Base-by-base conservation (phyloP, 2,888 invertebrate genomes). In the Andrena trimmerana region DNA sequence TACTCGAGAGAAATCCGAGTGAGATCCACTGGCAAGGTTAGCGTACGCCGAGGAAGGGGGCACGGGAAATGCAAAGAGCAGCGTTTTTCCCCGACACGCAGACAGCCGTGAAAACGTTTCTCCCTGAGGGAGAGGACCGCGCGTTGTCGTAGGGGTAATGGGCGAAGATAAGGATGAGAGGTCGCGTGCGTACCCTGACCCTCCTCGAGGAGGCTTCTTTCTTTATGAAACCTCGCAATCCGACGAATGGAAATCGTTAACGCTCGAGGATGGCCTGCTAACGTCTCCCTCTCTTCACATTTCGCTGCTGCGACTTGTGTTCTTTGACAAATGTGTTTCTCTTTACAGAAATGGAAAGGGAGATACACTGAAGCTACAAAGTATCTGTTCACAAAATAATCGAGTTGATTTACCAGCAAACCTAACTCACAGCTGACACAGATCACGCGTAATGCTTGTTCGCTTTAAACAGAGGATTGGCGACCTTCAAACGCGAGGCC, bases 81-180 rank as follows among this genome's bases (percentile, higher is more conserved):
- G 74, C 81, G 67, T 74, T 71, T 85, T 81, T 81, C 70, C 57
- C 50, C 42, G 31, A 71, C 81, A 50, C 68, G 84, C 77, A 81
- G 85, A 81, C 85, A 84, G 50, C 84, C 84, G 74, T 81, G 84
- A 81, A 85, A 85, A 85, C 85, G 81, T 84, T 85, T 84, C 52
- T 74, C 65, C 59, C 72, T 4, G 27, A 57, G 66, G 77, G 42
- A 42, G 13, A 42, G 42, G 69, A 20, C 42, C 60, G 57, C 78
- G 80, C 78, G 80, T 60, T 59, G 77, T 77, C 79, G 71, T 80
- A 20, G 52, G 57, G 66, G 66, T 80, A 84, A 84, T 84, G 79
- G 84, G 33, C 67, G 65, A 73, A 84, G 79, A 83, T 72, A 80
- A 84, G 87, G 88, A 71, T 71, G 67, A 62, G 75, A 66, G 36